Base-by-base conservation (phyloP, 2,888 invertebrate genomes). In the Hanleya hanleyi region DNA sequence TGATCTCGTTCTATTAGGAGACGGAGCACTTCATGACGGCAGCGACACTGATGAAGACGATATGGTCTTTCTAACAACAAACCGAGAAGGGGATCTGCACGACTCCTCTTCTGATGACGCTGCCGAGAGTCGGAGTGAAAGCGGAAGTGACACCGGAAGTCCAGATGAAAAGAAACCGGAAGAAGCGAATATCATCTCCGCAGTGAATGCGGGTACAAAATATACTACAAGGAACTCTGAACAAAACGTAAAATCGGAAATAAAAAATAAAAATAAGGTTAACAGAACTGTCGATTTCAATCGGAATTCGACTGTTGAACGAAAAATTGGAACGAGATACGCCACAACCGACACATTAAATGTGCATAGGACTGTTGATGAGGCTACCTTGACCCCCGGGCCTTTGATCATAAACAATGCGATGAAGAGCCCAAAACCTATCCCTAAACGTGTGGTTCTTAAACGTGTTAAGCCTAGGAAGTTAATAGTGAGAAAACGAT, bases 61-160 rank as follows among this genome's bases (percentile, higher is more conserved):
- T 9, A 57, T 57, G 57, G 57, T 57, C 26, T 57, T 57, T 57
- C 22, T 57, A 4, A 32, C 29, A 12, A 57, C 57, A 32, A 57
- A 57, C 57, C 18, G 57, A 57, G 57, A 57, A 29, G 57, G 57
- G 22, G 57, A 29, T 29, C 22, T 57, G 18, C 29, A 22, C 29
- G 57, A 57, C 32, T 57, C 57, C 29, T 57, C 57, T 57, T 29
- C 57, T 4, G 57, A 57, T 26, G n/a, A n/a, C n/a, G n/a, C n/a
- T n/a, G n/a, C n/a, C n/a, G 57, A 57, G 12, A 57, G 57, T 32
- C 22, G 26, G 26, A 57, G 57, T 29, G 57, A 57, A 29, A 57
- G 29, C 32, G 57, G 32, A 57, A 57, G 57, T 29, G 57, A 57
- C 15, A 57, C 22, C 32, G 57, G 32, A 57, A 57, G 29, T 57